phyloP scores from a whole-genome alignment of 2,888 invertebrate genomes.

The Pteria penguin region DNA sequence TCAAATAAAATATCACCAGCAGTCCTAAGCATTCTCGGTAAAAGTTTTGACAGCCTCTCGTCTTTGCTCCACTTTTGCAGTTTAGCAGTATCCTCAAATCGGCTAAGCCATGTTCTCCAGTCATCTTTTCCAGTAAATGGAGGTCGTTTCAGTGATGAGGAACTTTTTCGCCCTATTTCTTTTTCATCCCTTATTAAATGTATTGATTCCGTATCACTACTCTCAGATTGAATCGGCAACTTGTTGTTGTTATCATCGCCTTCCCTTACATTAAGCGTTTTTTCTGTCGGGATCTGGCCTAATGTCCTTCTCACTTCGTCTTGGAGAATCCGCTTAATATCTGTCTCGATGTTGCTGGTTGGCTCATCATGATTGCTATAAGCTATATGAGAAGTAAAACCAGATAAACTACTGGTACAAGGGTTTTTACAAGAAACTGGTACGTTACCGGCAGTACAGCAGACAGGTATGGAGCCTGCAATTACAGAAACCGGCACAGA shows the following conservation, averaged over 20 bases:
- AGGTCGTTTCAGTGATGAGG: not conserved
- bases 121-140: constrained; percentile 21
- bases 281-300: not conserved
- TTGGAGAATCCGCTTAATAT: not conserved
- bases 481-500: not conserved
- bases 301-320: not conserved
- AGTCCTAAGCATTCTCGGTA: constrained; percentile 36
- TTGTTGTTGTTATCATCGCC: not conserved
- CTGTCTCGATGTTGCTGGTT: not conserved
- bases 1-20: constrained; percentile 43
- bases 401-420: not conserved
- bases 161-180: not conserved
- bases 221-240: not conserved
- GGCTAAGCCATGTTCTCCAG: constrained; percentile 18
- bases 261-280: not conserved
- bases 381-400: not conserved
- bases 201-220: not conserved
- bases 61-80: constrained; percentile 10
- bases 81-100: constrained; percentile 16
- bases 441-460: not conserved
- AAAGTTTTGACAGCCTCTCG: constrained; percentile 27
- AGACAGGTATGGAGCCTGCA: constrained; percentile 2
- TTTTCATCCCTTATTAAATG: not conserved
- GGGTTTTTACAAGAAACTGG: not conserved
- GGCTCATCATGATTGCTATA: not conserved